phyloP scores from a whole-genome alignment of 2,888 invertebrate species.

The Apodemia duryi region DNA sequence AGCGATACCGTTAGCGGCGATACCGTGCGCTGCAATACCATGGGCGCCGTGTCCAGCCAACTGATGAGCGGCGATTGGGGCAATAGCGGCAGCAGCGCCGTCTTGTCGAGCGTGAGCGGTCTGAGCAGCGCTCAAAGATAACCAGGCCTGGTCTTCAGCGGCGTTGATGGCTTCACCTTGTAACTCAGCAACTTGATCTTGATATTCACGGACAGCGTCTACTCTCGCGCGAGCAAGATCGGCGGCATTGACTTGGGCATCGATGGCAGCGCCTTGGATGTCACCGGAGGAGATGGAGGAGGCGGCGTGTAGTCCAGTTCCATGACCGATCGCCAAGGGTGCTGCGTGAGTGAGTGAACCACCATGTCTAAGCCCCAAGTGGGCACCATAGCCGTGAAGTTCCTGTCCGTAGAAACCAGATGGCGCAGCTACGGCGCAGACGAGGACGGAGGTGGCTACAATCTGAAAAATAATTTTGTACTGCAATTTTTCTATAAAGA shows the following conservation, averaged over 20 bases:
- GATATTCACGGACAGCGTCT: constrained; percentile 60
- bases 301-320: constrained; percentile 37
- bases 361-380: constrained; percentile 39
- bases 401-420: constrained; percentile 54
- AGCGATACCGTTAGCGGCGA: neutral
- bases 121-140: constrained; percentile 64
- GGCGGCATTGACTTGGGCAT: constrained; percentile 63
- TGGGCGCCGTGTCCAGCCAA: constrained; percentile 15
- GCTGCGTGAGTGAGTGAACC: constrained; percentile 37
- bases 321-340: constrained; percentile 34
- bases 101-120: constrained; percentile 65
- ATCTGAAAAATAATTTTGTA: neutral
- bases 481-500: no score
- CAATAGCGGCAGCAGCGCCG: constrained; percentile 48
- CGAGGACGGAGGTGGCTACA: constrained; percentile 72
- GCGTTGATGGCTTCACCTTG: constrained; percentile 71
- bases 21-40: constrained; percentile 20
- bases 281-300: constrained; percentile 47
- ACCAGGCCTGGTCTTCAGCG: constrained; percentile 71
- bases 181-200: constrained; percentile 68
- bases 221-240: constrained; percentile 67
- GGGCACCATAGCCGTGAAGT: constrained; percentile 27
- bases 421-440: constrained; percentile 65
- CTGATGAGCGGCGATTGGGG: constrained; percentile 33
- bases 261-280: constrained; percentile 47